Base-by-base conservation (phyloP, 92 coral and sea anemone genomes). In the Porites evermanni region DNA sequence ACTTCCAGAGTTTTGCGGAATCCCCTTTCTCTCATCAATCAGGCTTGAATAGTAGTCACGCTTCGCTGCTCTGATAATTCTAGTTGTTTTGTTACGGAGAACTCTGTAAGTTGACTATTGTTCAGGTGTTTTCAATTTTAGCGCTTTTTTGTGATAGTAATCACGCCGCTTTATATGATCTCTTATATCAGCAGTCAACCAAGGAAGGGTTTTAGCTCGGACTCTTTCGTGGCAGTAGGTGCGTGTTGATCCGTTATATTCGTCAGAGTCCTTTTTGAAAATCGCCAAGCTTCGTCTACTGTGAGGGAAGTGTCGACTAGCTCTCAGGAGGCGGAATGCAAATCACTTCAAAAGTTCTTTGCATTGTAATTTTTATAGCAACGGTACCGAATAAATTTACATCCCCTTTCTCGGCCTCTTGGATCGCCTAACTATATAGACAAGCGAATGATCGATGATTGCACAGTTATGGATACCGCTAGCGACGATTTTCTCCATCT, bases 371-470 rank as follows among this genome's bases (percentile, higher is more conserved):
- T 24, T 72, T 73, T 83, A 32, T 8, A 83, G 47, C 53, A 2
- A 9, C 87, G 14, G 72, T 26, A 83, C 1, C 20, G 11, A 7
- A 72, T 60, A 17, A 29, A 16, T 58, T 82, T 70, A 16, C 18
- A 20, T 4, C 8, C 29, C 3, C 16, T 19, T 24, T 47, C 80
- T 59, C 2, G 72, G 72, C 12, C 7, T 29, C 63, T 73, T 73
- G 8, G 80, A 50, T 26, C 60, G n/a, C 12, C 80, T 12, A 7
- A 83, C 24, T 1, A 26, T 12, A 61, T 72, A 83, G 60, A 73
- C 80, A 83, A 83, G 87, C 29, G 72, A 74, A 61, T 83, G 87
- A 56, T 83, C 87, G 26, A 58, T 83, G 7, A 83, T 83, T 11
- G 74, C 6, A 73, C 80, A 83, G 54, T 83, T 29, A 3, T 13